Evolutionary conservation across 2,888 invertebrate species (phyloP).

Genomic region (Amorpha juglandis): DNA sequence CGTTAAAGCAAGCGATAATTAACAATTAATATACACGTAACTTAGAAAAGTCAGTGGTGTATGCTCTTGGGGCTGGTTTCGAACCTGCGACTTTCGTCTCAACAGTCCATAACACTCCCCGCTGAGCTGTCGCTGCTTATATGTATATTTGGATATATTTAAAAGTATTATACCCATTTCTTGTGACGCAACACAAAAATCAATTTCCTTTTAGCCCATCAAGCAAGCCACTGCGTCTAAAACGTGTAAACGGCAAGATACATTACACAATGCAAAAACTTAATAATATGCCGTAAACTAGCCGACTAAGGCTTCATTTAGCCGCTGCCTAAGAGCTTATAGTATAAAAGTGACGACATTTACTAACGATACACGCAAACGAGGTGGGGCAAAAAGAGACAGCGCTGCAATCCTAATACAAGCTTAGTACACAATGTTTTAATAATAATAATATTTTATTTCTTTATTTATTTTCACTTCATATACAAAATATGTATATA

Average conservation of each 20-base stretch:
- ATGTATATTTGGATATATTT: too few species aligned
- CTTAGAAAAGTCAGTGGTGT: too few species aligned
- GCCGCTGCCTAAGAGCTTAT: conserved; percentile 20
- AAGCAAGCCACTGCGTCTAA: neutral
- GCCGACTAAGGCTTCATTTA: conserved; percentile 24
- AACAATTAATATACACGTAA: too few species aligned
- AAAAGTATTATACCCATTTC: too few species aligned
- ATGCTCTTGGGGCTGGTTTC: too few species aligned
- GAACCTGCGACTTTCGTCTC: too few species aligned
- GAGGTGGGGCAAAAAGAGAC: conserved; percentile 32
- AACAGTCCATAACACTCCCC: too few species aligned
- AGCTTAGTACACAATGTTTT: neutral
- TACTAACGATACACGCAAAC: conserved; percentile 35
- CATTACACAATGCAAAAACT: conserved; percentile 9
- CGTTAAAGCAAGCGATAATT: too few species aligned
- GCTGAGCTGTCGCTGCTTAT: too few species aligned
- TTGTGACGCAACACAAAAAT: neutral
- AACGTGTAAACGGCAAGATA: neutral
- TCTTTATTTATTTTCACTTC: too few species aligned
- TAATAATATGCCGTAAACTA: conserved; percentile 25
- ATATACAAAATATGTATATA: too few species aligned
- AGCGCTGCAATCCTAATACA: neutral
- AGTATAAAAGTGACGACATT: conserved; percentile 36
- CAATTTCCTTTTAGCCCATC: neutral
- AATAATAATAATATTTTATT: neutral